Conservation (phyloP, 2,113 vertebrate species). For the Erinaceus europaeus region DNA sequence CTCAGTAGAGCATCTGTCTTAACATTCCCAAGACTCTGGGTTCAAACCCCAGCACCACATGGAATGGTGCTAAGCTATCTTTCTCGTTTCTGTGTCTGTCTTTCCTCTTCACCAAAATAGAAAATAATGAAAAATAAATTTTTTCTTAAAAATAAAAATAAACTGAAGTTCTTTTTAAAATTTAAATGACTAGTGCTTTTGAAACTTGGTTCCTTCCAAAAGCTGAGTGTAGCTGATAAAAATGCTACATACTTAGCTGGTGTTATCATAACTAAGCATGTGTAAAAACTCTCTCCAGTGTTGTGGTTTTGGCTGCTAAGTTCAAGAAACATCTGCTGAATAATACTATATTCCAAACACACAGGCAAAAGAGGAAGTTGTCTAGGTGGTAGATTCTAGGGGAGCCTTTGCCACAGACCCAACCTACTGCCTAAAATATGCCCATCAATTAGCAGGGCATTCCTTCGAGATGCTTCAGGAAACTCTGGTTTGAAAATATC, state of each 20-base stretch:
- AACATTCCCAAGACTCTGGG: too few species aligned
- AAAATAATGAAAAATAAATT: too few species aligned
- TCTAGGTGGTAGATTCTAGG: not conserved
- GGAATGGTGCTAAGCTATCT: too few species aligned
- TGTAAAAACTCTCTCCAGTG: slow-evolving; percentile 45
- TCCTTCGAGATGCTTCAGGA: not conserved
- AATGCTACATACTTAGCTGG: not conserved
- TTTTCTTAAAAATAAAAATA: too few species aligned
- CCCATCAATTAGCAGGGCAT: not conserved
- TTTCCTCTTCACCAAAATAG: too few species aligned
- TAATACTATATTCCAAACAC: not conserved
- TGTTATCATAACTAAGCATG: not conserved
- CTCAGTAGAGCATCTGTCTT: too few species aligned
- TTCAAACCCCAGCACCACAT: too few species aligned
- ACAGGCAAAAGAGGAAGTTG: not conserved
- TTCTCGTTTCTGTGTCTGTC: too few species aligned
- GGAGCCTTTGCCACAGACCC: not conserved
- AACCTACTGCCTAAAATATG: not conserved
- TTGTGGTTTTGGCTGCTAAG: slow-evolving; percentile 50
- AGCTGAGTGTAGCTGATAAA: slow-evolving; percentile 18
- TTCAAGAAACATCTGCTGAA: slow-evolving; percentile 51
- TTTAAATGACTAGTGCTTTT: not conserved
- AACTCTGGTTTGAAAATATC: not conserved
- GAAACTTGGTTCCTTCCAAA: not conserved
- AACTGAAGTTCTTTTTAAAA: not conserved